Evolutionary conservation across 2,797 vertebrate genomes (phyloP).

Genomic region (Rhinella marina): DNA sequence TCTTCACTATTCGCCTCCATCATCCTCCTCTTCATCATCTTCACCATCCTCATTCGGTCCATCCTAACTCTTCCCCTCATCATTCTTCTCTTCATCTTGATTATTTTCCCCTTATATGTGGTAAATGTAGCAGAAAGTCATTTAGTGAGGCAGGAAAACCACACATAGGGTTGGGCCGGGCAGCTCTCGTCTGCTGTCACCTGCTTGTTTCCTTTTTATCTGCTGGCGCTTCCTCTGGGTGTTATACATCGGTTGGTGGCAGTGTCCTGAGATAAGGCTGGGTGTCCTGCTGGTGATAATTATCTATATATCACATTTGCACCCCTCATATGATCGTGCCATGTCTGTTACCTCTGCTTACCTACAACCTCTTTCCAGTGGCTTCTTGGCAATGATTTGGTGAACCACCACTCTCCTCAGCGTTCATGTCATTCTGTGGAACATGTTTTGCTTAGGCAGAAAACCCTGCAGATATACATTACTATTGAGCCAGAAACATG

Average conservation of each 20-base stretch:
- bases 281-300: background rate
- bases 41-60: too few relatives aligned
- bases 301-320: background rate
- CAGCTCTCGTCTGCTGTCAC: background rate
- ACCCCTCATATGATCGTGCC: too few relatives aligned
- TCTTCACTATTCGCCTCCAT: too few relatives aligned
- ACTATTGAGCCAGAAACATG: too few relatives aligned
- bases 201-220: background rate
- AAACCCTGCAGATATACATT: background rate
- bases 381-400: background rate
- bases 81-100: background rate
- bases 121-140: background rate
- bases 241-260: background rate
- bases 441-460: background rate
- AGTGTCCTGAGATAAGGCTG: background rate
- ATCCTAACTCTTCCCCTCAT: background rate
- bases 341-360: background rate
- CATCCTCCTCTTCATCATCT: too few relatives aligned
- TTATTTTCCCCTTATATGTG: background rate
- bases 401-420: background rate
- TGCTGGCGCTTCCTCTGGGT: background rate
- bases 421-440: background rate
- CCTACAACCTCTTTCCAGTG: background rate
- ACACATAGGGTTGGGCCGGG: background rate
- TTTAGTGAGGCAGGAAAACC: slow-evolving; percentile 1